A percentile compares a stretch with the other conserved stretches of the same genome.
Conservation (phyloP, 2,113 vertebrate genomes). For the Menidia beryllina region DNA sequence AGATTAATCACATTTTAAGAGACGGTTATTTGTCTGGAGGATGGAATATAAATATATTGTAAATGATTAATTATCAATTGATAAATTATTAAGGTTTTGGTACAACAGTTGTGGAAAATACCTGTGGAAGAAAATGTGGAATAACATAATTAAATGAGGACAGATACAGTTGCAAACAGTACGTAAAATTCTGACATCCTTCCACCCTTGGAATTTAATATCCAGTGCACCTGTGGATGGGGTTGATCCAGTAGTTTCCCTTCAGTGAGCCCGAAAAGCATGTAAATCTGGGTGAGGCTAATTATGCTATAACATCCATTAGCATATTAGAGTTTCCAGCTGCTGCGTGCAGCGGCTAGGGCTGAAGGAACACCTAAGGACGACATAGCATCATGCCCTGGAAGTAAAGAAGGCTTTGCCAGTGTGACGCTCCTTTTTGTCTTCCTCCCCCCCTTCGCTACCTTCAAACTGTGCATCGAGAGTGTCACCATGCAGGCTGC, state of each 20-base stretch:
- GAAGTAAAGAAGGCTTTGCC: slow-evolving; percentile 3
- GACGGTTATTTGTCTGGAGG: too few relatives aligned
- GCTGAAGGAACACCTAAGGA: slow-evolving; percentile 6
- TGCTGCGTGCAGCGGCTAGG: background rate
- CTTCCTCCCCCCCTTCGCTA: slow-evolving; percentile 23
- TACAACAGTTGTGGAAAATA: too few relatives aligned
- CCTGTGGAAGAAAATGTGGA: too few relatives aligned
- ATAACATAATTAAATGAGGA: too few relatives aligned
- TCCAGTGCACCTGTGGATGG: background rate
- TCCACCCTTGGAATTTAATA: background rate
- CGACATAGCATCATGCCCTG: slow-evolving; percentile 8
- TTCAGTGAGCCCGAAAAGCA: background rate
- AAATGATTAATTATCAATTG: too few relatives aligned
- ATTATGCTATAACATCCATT: background rate
- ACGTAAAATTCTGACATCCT: background rate
- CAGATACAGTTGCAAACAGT: too few relatives aligned
- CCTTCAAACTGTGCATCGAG: slow-evolving; percentile 20
- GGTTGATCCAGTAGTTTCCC: background rate
- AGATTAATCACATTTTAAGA: too few relatives aligned
- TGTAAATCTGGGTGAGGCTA: background rate
- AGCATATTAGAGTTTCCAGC: background rate
- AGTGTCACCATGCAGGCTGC: background rate
- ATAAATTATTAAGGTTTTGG: too few relatives aligned
- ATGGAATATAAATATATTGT: too few relatives aligned
- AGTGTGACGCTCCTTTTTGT: slow-evolving; percentile 16